phyloP scores from a whole-genome alignment of 2,797 vertebrate species.

The Galaxias olidus region DNA sequence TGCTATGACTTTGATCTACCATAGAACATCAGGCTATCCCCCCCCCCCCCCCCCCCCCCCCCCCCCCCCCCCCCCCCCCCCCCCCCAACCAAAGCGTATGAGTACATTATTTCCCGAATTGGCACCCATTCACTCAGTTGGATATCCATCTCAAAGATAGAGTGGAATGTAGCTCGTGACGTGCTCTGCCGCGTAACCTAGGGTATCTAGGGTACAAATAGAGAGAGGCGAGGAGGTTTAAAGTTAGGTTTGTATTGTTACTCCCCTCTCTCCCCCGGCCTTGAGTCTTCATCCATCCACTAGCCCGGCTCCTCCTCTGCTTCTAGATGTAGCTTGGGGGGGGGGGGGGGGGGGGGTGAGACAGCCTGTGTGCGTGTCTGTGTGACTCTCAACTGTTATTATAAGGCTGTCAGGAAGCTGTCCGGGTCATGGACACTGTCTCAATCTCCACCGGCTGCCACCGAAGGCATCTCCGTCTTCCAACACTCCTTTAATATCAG shows the following conservation, averaged over 20 bases:
- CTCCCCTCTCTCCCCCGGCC: neutral
- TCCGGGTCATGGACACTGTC: constrained; percentile 16
- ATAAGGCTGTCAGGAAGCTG: constrained; percentile 10
- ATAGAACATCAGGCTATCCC: no score
- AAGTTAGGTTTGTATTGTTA: constrained; percentile 40
- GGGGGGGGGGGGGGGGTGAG: neutral
- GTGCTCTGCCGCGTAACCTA: constrained; percentile 2
- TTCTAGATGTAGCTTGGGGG: constrained; percentile 1
- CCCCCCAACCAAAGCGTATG: no score
- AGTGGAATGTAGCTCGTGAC: constrained; percentile 20
- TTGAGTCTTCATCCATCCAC: constrained; percentile 26
- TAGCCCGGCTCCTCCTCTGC: constrained; percentile 12
- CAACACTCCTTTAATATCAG: neutral
- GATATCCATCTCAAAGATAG: constrained; percentile 38
- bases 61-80: no score
- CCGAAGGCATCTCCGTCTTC: constrained; percentile 16
- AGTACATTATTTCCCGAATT: no score
- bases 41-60: no score
- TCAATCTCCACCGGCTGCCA: constrained; percentile 19
- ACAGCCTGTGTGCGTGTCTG: neutral
- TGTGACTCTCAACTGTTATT: constrained; percentile 5
- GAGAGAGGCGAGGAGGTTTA: constrained; percentile 25
- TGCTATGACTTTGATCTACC: neutral
- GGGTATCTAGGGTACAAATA: constrained; percentile 8
- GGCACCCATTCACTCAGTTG: neutral